Evolutionary conservation across 2,113 vertebrate genomes (phyloP).

Genomic region (Rhabdornis inornatus): DNA sequence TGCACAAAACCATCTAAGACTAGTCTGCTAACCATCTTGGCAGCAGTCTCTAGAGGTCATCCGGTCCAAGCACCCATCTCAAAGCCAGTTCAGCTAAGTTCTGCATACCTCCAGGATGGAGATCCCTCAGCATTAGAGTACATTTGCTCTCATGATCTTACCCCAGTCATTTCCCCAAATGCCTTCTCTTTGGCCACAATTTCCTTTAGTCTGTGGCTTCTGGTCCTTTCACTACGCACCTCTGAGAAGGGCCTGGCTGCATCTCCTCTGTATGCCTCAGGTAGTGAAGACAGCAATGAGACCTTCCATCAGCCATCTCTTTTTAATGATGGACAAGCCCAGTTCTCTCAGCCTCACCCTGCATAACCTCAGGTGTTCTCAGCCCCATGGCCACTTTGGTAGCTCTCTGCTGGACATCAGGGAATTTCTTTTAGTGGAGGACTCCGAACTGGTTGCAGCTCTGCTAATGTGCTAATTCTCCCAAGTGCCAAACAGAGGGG

Average conservation of each 20-base stretch:
- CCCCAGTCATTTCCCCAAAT: rapidly evolving
- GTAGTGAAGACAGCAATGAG: background rate
- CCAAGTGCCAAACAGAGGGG: background rate
- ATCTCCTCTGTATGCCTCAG: background rate
- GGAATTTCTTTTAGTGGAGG: background rate
- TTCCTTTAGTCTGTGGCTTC: background rate
- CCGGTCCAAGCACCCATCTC: background rate
- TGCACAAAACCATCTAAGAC: background rate
- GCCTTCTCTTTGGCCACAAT: background rate
- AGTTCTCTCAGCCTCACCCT: background rate
- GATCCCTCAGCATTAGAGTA: background rate
- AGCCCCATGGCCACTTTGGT: background rate
- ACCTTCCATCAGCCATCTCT: background rate
- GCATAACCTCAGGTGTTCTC: background rate
- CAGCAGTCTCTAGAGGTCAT: background rate
- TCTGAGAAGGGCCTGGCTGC: background rate
- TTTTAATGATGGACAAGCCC: background rate
- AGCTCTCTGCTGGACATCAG: background rate
- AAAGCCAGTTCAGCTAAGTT: background rate
- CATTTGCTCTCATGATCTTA: background rate
- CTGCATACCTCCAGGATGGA: background rate
- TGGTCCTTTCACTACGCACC: background rate
- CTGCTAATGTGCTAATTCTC: background rate
- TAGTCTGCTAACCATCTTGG: background rate
- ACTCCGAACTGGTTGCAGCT: background rate